phyloP scores from a whole-genome alignment of 2,888 invertebrate species.

The Melinaea menophilus region DNA sequence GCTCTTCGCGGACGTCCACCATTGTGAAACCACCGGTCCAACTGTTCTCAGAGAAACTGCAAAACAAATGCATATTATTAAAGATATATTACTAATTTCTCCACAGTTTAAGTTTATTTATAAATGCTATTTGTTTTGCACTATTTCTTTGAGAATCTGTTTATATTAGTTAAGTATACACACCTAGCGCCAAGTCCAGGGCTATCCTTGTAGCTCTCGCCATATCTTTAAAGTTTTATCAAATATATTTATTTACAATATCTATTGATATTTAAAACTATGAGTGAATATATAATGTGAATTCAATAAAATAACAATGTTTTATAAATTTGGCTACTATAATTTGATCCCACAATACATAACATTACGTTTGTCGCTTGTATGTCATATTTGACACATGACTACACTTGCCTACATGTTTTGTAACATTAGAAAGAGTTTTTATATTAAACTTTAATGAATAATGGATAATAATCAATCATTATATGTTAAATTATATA shows the following conservation, averaged over 20 bases:
- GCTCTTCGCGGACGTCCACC: conserved; percentile 50
- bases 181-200: conserved; percentile 58
- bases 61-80: conserved; percentile 48
- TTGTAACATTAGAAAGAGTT: too few species aligned
- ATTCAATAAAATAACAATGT: too few species aligned
- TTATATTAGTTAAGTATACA: conserved; percentile 29
- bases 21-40: conserved; percentile 48
- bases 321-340: too few species aligned
- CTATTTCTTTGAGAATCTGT: conserved; percentile 45
- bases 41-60: conserved; percentile 63
- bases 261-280: background rate
- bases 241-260: background rate
- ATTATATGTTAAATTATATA: too few species aligned
- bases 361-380: too few species aligned
- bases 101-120: too few species aligned
- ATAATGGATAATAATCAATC: too few species aligned
- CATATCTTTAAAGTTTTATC: conserved; percentile 37
- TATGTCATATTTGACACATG: too few species aligned
- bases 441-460: too few species aligned
- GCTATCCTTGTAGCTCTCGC: conserved; percentile 52
- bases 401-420: too few species aligned
- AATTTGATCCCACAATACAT: too few species aligned
- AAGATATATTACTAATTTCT: conserved; percentile 3
- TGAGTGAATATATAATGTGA: too few species aligned
- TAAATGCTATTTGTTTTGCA: conserved; percentile 54